Percentiles rank a stretch among this genome's conserved stretches.
Conservation (phyloP, 2,113 vertebrate species). For the Ailurus styani region DNA sequence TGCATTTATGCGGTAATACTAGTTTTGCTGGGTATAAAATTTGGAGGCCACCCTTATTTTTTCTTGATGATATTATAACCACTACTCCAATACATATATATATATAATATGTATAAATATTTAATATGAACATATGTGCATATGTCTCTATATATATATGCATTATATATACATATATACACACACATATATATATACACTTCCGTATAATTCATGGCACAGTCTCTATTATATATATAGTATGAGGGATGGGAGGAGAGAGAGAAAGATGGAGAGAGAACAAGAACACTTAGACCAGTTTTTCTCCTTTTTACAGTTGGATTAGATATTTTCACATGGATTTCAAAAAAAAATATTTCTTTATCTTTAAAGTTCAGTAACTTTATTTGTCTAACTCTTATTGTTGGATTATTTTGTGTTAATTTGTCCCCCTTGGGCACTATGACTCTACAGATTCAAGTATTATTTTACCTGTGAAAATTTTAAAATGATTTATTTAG, state of each 20-base stretch:
- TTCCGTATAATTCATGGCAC: background rate
- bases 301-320: background rate
- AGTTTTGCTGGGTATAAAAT: background rate
- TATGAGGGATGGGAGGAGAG: background rate
- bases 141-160: background rate
- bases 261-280: background rate
- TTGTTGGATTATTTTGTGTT: background rate
- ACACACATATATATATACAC: too few relatives aligned
- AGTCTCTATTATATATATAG: background rate
- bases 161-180: background rate
- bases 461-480: background rate
- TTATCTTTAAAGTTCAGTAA: background rate
- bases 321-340: background rate
- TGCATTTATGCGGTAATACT: background rate
- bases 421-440: background rate
- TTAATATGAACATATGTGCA: background rate
- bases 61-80: background rate
- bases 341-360: background rate
- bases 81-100: background rate
- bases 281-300: background rate
- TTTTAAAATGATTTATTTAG: background rate
- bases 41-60: background rate
- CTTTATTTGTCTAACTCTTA: background rate
- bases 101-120: background rate
- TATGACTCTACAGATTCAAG: background rate